These are phyloP conservation scores for Craterocephalus amniculus DNA, from an alignment of 2,797 vertebrate genomes.

Conservation along the genomic window DNA sequence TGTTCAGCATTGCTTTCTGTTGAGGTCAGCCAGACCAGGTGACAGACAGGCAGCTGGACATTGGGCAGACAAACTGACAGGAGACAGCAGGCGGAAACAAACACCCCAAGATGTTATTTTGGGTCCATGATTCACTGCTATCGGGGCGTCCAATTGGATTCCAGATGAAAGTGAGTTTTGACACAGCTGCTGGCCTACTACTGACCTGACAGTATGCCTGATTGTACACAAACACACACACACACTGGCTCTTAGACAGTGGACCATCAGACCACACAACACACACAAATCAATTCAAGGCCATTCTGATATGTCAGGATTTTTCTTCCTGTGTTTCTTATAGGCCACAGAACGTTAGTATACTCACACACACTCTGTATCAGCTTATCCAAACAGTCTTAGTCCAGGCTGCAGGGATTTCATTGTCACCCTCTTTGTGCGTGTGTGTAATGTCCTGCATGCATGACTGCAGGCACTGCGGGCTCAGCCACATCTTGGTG, in stretches of 20 bases:
- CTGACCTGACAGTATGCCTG: constrained; percentile 33
- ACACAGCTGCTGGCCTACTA: constrained; percentile 69
- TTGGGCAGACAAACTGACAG: constrained; percentile 49
- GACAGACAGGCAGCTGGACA: constrained; percentile 51
- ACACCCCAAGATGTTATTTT: constrained; percentile 76
- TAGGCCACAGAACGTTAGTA: neutral
- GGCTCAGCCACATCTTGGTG: constrained; percentile 55
- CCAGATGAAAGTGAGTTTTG: constrained; percentile 63
- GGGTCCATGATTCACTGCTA: constrained; percentile 71
- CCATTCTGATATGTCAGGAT: neutral
- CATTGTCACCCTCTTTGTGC: constrained; percentile 20
- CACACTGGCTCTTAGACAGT: neutral
- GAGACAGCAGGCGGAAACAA: constrained; percentile 69
- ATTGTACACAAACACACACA: constrained; percentile 11
- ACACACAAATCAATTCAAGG: constrained; percentile 13
- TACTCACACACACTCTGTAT: constrained; percentile 11
- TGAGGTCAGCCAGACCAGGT: constrained; percentile 65
- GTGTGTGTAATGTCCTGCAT: constrained; percentile 37
- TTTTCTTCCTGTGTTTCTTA: constrained; percentile 1
- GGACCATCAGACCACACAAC: neutral
- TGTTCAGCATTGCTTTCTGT: constrained; percentile 56
- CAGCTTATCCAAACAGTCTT: constrained; percentile 24
- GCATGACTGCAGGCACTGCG: constrained; percentile 59
- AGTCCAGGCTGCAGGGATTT: constrained; percentile 42
- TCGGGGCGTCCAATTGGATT: constrained; percentile 57